These are phyloP conservation scores for Hydroisotoma schaefferi DNA, from an alignment of 2,888 invertebrate species.

Conservation along the genomic window DNA sequence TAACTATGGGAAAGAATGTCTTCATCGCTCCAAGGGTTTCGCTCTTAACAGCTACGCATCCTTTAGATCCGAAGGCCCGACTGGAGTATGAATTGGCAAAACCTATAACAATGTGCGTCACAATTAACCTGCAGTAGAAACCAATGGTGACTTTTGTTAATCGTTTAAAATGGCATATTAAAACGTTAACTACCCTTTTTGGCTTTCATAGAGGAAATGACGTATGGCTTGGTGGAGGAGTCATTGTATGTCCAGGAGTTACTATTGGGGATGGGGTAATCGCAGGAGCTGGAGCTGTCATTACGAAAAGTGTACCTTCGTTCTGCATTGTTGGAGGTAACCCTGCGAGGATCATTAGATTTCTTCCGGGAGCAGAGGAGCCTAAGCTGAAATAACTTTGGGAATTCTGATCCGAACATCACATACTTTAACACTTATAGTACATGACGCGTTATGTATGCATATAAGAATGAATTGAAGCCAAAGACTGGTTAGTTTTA, in stretches of 20 bases:
- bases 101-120: background rate
- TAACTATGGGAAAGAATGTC: background rate
- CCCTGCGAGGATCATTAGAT: background rate
- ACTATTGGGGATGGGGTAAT: background rate
- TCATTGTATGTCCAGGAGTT: background rate
- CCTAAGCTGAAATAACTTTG: background rate
- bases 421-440: too few species aligned
- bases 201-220: background rate
- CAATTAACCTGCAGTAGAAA: background rate
- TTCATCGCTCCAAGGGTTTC: slow-evolving; percentile 3
- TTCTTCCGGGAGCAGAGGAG: background rate
- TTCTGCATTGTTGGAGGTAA: background rate
- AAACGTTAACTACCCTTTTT: background rate
- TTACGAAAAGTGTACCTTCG: background rate
- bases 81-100: background rate
- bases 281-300: background rate
- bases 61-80: background rate
- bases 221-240: background rate
- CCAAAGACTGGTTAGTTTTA: too few species aligned
- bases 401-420: too few species aligned
- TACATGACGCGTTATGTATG: too few species aligned
- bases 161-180: background rate
- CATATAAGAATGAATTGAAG: too few species aligned
- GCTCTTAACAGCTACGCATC: slow-evolving; percentile 1
- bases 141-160: too few species aligned